phyloP scores from a whole-genome alignment of 1,140 invertebrate species.

The Drosophila tropicalis region DNA sequence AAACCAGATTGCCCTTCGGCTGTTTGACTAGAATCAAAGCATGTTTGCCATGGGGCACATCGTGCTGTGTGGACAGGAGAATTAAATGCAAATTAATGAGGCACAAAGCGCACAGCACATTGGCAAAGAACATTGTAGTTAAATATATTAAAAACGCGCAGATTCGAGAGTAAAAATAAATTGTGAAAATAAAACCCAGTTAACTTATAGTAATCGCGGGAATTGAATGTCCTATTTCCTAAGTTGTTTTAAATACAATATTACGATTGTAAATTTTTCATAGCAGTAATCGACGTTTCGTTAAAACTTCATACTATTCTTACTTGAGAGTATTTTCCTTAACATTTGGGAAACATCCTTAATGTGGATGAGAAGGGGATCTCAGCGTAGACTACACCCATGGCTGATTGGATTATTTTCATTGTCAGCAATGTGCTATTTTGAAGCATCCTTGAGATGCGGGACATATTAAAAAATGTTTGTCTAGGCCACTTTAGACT shows the following conservation, averaged over 20 bases:
- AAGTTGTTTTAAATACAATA: no score
- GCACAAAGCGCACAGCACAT: conserved; percentile 23
- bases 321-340: no score
- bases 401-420: no score
- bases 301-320: no score
- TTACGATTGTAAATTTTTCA: no score
- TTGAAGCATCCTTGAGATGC: conserved; percentile 1
- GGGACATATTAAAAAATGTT: conserved; percentile 50
- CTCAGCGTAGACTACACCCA: no score
- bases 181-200: no score
- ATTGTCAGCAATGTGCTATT: conserved; percentile 23
- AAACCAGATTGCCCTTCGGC: conserved; percentile 91
- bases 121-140: conserved; percentile 27
- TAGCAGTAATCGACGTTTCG: no score
- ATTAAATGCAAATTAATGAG: conserved; percentile 78
- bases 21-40: conserved; percentile 92
- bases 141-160: conserved; percentile 19
- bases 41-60: conserved; percentile 91
- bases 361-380: no score
- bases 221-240: no score
- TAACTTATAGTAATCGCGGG: no score
- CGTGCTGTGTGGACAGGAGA: conserved; percentile 85
- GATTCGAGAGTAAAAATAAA: neutral
- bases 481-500: conserved; percentile 28
- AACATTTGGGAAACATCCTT: no score